Conservation (phyloP, 1,140 invertebrate genomes). For the Aphelinus certus region DNA sequence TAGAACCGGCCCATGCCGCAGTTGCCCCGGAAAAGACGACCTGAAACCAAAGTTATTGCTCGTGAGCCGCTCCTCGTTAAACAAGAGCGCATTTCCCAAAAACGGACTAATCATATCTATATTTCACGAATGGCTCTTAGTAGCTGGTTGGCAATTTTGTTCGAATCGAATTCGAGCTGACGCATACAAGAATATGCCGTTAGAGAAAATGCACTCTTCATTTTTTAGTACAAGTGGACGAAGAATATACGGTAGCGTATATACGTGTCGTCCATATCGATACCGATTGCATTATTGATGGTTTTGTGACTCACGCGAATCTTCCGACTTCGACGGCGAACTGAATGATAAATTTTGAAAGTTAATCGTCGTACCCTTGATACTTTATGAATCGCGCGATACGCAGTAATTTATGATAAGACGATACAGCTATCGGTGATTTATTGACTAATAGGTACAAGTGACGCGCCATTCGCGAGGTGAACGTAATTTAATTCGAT, state of each 20-base stretch:
- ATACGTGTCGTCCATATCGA: no score
- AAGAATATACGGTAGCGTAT: no score
- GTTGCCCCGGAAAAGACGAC: constrained; percentile 51
- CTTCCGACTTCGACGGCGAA: no score
- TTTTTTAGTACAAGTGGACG: no score
- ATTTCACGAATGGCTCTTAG: no score
- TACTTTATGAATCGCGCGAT: neutral
- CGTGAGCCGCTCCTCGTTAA: no score
- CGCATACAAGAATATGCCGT: no score
- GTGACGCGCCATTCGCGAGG: neutral
- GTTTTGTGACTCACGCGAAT: neutral
- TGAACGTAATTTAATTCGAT: neutral
- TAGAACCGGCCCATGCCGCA: constrained; percentile 57
- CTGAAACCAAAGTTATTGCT: constrained; percentile 30
- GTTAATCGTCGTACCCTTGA: neutral
- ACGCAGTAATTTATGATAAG: neutral
- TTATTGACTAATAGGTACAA: neutral
- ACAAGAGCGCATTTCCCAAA: no score
- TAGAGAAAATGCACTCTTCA: no score
- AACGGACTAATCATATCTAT: no score
- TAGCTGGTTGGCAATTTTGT: no score
- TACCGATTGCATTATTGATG: neutral
- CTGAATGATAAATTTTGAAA: neutral
- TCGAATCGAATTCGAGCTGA: no score
- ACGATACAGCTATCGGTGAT: neutral